Percentiles rank a stretch among this genome's conserved stretches.
phyloP scores from a whole-genome alignment of 2,113 vertebrate species.

The Tyto alba region DNA sequence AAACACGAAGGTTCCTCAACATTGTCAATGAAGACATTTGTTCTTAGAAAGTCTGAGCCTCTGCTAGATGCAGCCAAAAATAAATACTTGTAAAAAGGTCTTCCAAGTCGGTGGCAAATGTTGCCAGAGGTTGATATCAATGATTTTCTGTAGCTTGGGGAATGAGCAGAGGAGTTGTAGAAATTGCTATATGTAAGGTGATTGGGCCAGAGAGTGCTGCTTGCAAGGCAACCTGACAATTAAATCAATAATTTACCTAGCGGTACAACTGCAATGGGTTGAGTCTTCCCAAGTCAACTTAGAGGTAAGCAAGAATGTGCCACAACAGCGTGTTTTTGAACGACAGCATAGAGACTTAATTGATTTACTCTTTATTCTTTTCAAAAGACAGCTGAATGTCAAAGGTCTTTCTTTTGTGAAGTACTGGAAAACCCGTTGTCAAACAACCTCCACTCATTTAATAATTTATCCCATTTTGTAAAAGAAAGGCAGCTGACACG shows the following conservation, averaged over 20 bases:
- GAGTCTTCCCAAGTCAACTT: slow-evolving; percentile 49
- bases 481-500: slow-evolving; percentile 72
- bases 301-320: slow-evolving; percentile 56
- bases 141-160: neutral
- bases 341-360: slow-evolving; percentile 68
- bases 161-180: neutral
- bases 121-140: neutral
- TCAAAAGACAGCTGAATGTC: slow-evolving; percentile 77
- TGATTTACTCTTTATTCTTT: slow-evolving; percentile 79
- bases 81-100: neutral
- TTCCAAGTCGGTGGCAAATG: neutral
- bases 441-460: slow-evolving; percentile 78
- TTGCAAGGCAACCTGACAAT: neutral
- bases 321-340: slow-evolving; percentile 52
- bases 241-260: slow-evolving; percentile 2
- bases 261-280: neutral
- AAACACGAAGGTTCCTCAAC: neutral
- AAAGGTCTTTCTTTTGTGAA: slow-evolving; percentile 78
- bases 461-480: slow-evolving; percentile 81
- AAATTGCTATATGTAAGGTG: neutral
- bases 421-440: slow-evolving; percentile 77
- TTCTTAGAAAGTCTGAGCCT: neutral
- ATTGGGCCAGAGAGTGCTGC: neutral
- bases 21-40: neutral
- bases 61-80: neutral